phyloP scores from a whole-genome alignment of 2,888 invertebrate genomes.

The Dolichopus griseipennis region DNA sequence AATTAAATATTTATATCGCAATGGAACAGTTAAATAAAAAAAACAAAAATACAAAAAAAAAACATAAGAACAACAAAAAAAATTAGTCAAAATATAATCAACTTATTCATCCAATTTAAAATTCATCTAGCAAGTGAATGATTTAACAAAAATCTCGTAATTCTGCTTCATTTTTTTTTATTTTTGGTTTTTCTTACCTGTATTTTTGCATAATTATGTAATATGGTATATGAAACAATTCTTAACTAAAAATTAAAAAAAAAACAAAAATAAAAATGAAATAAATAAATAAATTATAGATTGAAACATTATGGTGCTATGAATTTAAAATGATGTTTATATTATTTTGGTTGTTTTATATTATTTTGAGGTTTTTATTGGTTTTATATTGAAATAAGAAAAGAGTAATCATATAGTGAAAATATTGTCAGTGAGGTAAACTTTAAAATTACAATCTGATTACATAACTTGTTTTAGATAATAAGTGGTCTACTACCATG shows the following conservation, averaged over 20 bases:
- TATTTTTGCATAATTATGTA: conserved; percentile 6
- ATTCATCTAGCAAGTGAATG: conserved; percentile 2
- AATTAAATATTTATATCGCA: conserved; percentile 6
- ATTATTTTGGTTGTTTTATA: too few relatives aligned
- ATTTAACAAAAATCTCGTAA: background rate
- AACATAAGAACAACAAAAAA: background rate
- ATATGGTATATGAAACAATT: background rate
- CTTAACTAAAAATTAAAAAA: background rate
- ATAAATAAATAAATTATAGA: too few relatives aligned
- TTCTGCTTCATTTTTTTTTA: background rate
- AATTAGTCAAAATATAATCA: background rate
- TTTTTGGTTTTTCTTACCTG: background rate
- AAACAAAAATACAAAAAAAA: background rate
- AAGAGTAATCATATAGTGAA: too few relatives aligned
- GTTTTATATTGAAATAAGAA: too few relatives aligned
- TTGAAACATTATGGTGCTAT: too few relatives aligned
- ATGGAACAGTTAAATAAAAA: background rate
- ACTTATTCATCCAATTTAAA: background rate
- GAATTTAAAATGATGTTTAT: too few relatives aligned
- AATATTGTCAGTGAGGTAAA: too few relatives aligned
- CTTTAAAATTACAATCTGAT: too few relatives aligned
- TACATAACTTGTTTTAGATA: too few relatives aligned
- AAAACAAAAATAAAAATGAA: background rate
- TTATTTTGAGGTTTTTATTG: too few relatives aligned
- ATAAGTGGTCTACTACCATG: too few relatives aligned